phyloP scores from a whole-genome alignment of 2,888 invertebrate species.

The Ophioninae sp. region DNA sequence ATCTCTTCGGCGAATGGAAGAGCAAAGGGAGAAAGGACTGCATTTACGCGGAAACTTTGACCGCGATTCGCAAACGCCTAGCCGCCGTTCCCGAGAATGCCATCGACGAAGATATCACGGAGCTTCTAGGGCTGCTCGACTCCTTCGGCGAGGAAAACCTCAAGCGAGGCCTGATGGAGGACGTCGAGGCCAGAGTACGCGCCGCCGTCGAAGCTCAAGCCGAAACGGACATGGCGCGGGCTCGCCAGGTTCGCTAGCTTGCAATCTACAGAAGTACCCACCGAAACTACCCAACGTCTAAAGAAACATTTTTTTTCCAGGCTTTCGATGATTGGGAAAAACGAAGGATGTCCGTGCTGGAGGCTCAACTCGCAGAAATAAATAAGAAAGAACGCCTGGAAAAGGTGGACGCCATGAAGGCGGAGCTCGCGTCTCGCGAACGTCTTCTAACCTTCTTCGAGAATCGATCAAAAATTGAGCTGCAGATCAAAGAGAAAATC shows the following conservation, averaged over 20 bases:
- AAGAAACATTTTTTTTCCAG: constrained; percentile 71
- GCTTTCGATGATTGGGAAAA: constrained; percentile 84
- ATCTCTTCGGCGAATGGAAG: constrained; percentile 75
- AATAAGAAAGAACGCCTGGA: constrained; percentile 81
- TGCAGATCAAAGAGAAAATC: constrained; percentile 84
- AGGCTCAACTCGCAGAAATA: constrained; percentile 84
- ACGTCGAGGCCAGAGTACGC: constrained; percentile 82
- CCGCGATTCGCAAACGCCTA: constrained; percentile 78
- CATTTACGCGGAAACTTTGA: constrained; percentile 80
- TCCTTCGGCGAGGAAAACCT: constrained; percentile 66
- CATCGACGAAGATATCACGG: constrained; percentile 77
- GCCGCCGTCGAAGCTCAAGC: constrained; percentile 83
- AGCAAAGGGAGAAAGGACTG: constrained; percentile 63
- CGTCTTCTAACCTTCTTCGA: constrained; percentile 88
- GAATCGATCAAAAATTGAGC: constrained; percentile 88
- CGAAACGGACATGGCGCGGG: constrained; percentile 84
- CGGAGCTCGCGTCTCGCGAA: constrained; percentile 84
- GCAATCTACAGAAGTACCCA: too few species aligned
- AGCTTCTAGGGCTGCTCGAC: constrained; percentile 74
- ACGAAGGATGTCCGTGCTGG: constrained; percentile 83
- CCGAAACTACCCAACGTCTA: background rate
- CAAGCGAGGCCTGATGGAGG: constrained; percentile 79
- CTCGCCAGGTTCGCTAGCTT: constrained; percentile 81
- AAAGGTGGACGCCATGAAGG: constrained; percentile 84
- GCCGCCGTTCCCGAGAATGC: constrained; percentile 74